Evolutionary conservation across 2,888 invertebrate genomes (phyloP), one percentile per base, ranked within the genome.

Genomic region (Agrochola macilenta): DNA sequence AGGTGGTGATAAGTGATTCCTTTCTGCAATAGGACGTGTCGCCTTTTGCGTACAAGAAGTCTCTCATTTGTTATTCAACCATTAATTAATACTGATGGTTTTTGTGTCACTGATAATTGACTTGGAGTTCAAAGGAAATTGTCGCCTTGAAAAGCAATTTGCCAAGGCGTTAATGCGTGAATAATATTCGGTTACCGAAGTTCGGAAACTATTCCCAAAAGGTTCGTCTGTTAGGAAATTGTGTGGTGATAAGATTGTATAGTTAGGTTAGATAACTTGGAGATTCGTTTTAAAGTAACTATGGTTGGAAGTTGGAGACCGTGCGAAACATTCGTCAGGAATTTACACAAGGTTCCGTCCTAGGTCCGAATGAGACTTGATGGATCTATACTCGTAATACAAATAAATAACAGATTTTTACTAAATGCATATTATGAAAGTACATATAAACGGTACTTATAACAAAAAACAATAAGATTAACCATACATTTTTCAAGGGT

Each of bases 111-210:
- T 66, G 2, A 20, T 61, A 43, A 43, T 23, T 35, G 5, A 49
- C 30, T 30, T 30, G 17, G 43, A n/a, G 7, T 30, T 17, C 12
- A 11, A 46, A 54, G 20, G 9, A 17, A 35, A 57, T 72, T 72
- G 12, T 35, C 23, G 2, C 35, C n/a, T 26, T 0, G 2, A 52
- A 73, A n/a, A 39, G 26, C n/a, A 74, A 74, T 78, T 78, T 66
- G 4, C 14, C 1, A 46, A 58, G 54, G 78, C 60, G 78, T 54
- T 81, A 79, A 79, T 81, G 65, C 52, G 11, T n/a, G 66, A 54
- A 74, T 79, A 81, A 81, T 74, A 26, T 11, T 35, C 43, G 11
- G n/a, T 58, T 54, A 26, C 20, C 2, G 35, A 26, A 3, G n/a
- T 65, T 43, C 26, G 20, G 30, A 57, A 72, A 49, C 57, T 79